These are phyloP conservation scores for Batillaria attramentaria DNA, from an alignment of 1,140 invertebrate species.

Conservation along the genomic window DNA sequence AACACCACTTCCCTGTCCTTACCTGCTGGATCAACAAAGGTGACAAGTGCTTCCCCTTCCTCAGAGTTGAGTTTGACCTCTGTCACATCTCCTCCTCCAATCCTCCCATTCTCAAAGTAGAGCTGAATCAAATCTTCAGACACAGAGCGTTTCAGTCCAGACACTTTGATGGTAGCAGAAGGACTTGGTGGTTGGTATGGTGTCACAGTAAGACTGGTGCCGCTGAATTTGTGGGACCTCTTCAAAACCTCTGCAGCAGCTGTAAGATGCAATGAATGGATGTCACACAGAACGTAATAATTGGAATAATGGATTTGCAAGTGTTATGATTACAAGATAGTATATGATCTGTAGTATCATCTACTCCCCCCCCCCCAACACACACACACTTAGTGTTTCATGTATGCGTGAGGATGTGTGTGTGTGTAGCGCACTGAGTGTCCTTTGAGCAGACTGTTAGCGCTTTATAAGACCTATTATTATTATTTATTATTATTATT, in stretches of 20 bases:
- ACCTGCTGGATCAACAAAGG: slow-evolving; percentile 19
- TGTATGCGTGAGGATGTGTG: too few relatives aligned
- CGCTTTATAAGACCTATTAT: too few relatives aligned
- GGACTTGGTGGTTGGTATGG: slow-evolving; percentile 1
- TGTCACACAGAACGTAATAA: too few relatives aligned
- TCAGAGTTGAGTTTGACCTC: background rate
- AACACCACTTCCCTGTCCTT: background rate
- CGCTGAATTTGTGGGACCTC: background rate
- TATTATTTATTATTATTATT: too few relatives aligned
- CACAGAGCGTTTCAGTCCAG: background rate
- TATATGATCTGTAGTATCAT: too few relatives aligned
- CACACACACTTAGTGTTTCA: too few relatives aligned
- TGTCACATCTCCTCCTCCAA: slow-evolving; percentile 40
- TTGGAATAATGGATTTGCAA: too few relatives aligned
- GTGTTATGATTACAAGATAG: too few relatives aligned
- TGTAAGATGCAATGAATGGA: background rate
- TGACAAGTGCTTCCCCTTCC: slow-evolving; percentile 20
- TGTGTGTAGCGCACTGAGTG: too few relatives aligned
- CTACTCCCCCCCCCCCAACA: too few relatives aligned
- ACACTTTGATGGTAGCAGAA: slow-evolving; percentile 4
- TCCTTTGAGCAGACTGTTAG: too few relatives aligned
- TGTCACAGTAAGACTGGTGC: background rate
- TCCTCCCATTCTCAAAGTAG: slow-evolving; percentile 50
- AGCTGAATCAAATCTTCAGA: slow-evolving; percentile 4
- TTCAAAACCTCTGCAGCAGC: slow-evolving; percentile 22